Evolutionary conservation across 2,888 invertebrate genomes (phyloP), one percentile per base, ranked within the genome.

Genomic region (Sesia apiformis): DNA sequence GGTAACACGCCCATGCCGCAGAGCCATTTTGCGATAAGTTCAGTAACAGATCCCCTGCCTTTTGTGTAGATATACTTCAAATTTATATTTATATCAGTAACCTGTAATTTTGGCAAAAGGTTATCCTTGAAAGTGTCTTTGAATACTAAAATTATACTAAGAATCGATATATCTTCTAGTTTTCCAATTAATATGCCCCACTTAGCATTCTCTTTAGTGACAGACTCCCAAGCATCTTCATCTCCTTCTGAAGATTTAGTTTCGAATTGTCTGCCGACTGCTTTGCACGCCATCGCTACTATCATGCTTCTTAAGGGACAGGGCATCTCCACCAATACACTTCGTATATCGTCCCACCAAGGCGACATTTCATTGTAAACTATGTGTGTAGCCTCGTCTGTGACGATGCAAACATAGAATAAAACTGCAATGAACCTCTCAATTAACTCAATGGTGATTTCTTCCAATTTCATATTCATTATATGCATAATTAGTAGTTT

Each of bases 181-280:
- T 97, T 97, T 54, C 95, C 95, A 49, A 96, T 94, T 1, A 98
- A 85, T 52, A 96, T 84, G 8, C 95, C 94, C 96, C 98, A 98
- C 72, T 95, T 93, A 49, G 96, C 94, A 66, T 93, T 93, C 72
- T 98, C 98, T 62, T 94, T 93, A 2, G 96, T 94, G 54, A 97
- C 92, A 54, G 93, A 93, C 75, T 96, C 96, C 96, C 96, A 97
- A 50, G 91, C 84, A 52, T 91, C 93, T 40, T 91, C 91, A 39
- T 93, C 93, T 39, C 84, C 84, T 56, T 82, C 90, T 43, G 87
- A 80, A 54, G 77, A 78, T 55, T 75, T 74, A 39, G 62, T 66
- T 81, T 86, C 88, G 55, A 85, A 84, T 56, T 71, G 84, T 77
- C 71, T 90, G 1, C 94, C 93, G 3, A 96, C 94, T 8, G 93